Evolutionary conservation across 2,888 invertebrate species (phyloP).

Genomic region (Trachelus iudaicus): DNA sequence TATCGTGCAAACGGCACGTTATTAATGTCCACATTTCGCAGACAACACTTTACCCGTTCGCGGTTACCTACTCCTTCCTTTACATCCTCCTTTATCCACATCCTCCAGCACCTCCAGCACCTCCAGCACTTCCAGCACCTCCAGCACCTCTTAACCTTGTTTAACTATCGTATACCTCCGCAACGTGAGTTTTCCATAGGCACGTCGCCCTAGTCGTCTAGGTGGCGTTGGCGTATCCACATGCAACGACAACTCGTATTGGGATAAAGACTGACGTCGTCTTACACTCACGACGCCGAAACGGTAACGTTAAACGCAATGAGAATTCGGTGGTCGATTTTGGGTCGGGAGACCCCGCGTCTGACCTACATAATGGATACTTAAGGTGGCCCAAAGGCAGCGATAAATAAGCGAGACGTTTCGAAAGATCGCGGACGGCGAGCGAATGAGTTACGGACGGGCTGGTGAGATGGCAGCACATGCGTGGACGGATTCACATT

Average conservation of each 20-base stretch:
- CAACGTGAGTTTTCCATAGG: background rate
- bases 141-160: background rate
- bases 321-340: background rate
- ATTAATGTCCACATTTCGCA: constrained; percentile 36
- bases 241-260: background rate
- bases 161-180: background rate
- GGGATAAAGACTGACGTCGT: background rate
- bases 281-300: background rate
- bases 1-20: constrained; percentile 20
- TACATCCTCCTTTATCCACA: background rate
- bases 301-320: background rate
- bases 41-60: constrained; percentile 17
- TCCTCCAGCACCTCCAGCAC: background rate
- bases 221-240: background rate
- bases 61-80: background rate
- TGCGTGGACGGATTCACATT: background rate
- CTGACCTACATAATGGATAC: background rate
- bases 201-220: background rate
- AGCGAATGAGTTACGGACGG: background rate
- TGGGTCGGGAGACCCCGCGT: background rate
- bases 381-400: background rate
- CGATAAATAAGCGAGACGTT: background rate
- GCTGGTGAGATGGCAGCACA: background rate
- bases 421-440: background rate
- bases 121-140: background rate